Conservation (phyloP, 2,797 vertebrate genomes). For the Pangasius mekongensis region DNA sequence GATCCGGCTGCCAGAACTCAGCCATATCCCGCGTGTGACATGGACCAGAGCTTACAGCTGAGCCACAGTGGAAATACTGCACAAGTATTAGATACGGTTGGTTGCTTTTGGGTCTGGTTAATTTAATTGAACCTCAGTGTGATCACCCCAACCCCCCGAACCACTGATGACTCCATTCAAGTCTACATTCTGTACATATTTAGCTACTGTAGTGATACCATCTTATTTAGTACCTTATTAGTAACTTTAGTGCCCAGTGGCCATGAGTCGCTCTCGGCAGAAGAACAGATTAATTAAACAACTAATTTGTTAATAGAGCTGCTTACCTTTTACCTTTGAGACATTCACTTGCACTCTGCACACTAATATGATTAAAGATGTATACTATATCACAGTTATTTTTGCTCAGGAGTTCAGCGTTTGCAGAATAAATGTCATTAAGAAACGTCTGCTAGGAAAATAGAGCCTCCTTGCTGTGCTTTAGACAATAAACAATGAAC, state of each 20-base stretch:
- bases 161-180: background rate
- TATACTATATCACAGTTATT: background rate
- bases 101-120: background rate
- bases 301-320: background rate
- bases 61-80: background rate
- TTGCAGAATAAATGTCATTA: background rate
- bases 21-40: background rate
- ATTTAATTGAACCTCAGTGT: background rate
- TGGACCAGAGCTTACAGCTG: background rate
- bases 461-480: background rate
- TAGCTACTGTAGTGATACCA: background rate
- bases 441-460: background rate
- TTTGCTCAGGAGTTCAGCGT: background rate
- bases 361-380: background rate
- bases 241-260: background rate
- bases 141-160: background rate
- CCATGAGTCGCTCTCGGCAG: background rate
- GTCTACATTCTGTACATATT: background rate
- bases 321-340: background rate
- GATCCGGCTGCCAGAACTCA: background rate
- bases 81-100: background rate
- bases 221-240: background rate
- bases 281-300: background rate
- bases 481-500: no score
- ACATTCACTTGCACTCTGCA: background rate